A percentile compares a stretch with the other conserved stretches of the same genome.
phyloP scores from a whole-genome alignment of 2,797 vertebrate genomes.

The Schizopygopsis pylzovi region DNA sequence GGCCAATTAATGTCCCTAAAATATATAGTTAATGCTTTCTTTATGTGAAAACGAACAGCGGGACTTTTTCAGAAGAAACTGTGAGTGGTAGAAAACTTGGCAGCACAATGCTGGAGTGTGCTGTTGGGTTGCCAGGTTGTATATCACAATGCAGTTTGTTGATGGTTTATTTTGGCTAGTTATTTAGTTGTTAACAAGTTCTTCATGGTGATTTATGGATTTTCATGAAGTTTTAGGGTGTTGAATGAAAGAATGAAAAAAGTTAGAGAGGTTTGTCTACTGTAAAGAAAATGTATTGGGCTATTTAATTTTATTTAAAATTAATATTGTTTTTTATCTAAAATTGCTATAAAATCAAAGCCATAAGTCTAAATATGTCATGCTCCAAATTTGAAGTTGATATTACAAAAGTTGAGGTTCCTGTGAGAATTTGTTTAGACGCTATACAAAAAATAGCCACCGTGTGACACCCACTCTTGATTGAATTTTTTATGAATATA shows the following conservation, averaged over 20 bases:
- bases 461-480: too few relatives aligned
- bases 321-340: not conserved
- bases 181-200: not conserved
- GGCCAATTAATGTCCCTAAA: not conserved
- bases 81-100: not conserved
- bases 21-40: not conserved
- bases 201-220: not conserved
- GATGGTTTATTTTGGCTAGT: not conserved
- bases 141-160: not conserved
- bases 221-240: not conserved
- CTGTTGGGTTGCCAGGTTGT: not conserved
- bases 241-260: too few relatives aligned
- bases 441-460: too few relatives aligned
- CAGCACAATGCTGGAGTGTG: not conserved
- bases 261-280: too few relatives aligned
- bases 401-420: not conserved
- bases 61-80: not conserved
- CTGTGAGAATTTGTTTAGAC: not conserved
- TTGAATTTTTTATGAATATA: not conserved
- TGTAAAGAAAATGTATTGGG: not conserved
- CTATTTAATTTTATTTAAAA: too few relatives aligned
- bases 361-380: not conserved
- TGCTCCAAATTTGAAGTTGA: not conserved
- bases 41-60: not conserved
- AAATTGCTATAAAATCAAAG: not conserved